phyloP scores from a whole-genome alignment of 2,113 vertebrate species.

The Rattus rattus region DNA sequence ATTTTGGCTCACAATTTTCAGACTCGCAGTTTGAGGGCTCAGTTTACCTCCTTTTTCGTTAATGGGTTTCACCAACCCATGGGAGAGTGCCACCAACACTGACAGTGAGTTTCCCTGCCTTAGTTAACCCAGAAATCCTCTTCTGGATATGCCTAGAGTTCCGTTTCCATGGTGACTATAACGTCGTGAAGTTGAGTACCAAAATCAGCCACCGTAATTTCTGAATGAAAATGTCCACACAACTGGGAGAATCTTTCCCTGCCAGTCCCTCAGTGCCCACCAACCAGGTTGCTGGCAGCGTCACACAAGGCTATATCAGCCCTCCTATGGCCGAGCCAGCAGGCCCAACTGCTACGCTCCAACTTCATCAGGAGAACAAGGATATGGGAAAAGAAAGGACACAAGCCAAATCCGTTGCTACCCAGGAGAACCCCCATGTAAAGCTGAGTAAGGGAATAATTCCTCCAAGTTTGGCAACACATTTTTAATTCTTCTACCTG shows the following conservation, averaged over 20 bases:
- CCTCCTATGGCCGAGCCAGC: accelerated
- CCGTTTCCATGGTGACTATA: background rate
- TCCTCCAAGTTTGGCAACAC: no score
- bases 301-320: background rate
- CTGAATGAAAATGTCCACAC: background rate
- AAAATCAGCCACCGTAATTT: background rate
- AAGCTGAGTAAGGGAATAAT: background rate
- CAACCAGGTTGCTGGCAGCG: accelerated
- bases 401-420: accelerated
- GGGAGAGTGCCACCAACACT: background rate
- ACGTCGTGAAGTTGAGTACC: no score
- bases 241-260: background rate
- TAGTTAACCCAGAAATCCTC: background rate
- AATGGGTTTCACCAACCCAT: background rate
- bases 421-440: accelerated
- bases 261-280: background rate
- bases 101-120: background rate
- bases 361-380: accelerated
- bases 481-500: background rate
- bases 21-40: background rate
- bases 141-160: no score
- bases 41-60: no score
- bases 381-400: background rate
- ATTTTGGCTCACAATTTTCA: background rate
- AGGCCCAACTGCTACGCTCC: accelerated